Conservation (phyloP, 2,113 vertebrate species). For the Lipophrys pholis region DNA sequence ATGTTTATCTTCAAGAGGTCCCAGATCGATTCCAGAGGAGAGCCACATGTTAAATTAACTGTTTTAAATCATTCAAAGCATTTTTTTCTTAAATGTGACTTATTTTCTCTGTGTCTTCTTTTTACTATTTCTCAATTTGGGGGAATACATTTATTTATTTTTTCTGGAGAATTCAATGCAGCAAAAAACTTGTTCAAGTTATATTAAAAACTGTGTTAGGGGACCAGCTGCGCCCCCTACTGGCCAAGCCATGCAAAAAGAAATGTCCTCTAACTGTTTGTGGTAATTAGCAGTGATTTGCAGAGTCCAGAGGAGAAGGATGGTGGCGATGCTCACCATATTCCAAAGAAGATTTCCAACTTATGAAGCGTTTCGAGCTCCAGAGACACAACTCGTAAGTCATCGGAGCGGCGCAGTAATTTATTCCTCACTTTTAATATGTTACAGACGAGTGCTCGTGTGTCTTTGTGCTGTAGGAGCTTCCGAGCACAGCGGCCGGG, state of each 20-base stretch:
- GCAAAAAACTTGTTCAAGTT: no score
- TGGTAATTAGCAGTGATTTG: slow-evolving; percentile 28
- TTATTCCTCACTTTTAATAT: slow-evolving; percentile 99
- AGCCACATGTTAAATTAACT: no score
- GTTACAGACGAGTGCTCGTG: slow-evolving; percentile 95
- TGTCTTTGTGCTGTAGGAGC: slow-evolving; percentile 90
- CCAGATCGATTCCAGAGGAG: no score
- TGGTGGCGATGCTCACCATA: slow-evolving; percentile 39
- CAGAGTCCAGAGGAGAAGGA: neutral
- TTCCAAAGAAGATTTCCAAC: slow-evolving; percentile 61
- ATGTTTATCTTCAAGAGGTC: no score
- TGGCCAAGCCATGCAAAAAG: neutral
- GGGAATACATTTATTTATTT: no score
- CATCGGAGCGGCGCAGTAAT: slow-evolving; percentile 90
- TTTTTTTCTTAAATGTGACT: no score
- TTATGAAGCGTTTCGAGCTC: slow-evolving; percentile 60
- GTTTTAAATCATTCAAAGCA: no score
- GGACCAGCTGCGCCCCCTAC: no score
- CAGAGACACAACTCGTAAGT: slow-evolving; percentile 91
- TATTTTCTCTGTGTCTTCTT: no score
- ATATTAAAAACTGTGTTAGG: no score
- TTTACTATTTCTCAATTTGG: no score
- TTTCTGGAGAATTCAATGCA: no score
- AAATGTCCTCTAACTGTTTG: neutral
- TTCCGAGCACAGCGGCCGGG: slow-evolving; percentile 87